phyloP scores from a whole-genome alignment of 2,797 vertebrate genomes.

The Dendrocincla tyrannina region DNA sequence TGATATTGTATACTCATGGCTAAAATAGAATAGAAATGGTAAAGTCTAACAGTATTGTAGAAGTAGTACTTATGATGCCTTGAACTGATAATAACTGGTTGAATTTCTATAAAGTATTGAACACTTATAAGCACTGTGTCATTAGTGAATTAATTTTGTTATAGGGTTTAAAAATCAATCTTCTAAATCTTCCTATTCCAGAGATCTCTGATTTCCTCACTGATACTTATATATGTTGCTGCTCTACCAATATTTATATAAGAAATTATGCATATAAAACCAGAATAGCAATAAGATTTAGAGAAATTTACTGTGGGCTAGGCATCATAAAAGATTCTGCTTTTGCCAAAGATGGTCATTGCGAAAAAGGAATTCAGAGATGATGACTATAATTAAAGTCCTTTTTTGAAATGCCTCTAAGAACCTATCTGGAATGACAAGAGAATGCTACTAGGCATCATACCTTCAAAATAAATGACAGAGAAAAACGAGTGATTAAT shows the following conservation, averaged over 20 bases:
- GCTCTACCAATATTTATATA: neutral
- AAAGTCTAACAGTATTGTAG: neutral
- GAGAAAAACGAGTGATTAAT: neutral
- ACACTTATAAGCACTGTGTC: neutral
- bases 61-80: neutral
- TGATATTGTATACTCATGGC: neutral
- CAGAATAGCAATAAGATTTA: neutral
- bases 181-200: neutral
- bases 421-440: neutral
- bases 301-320: neutral
- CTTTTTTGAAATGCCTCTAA: neutral
- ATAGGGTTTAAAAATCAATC: neutral
- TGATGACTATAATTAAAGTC: neutral
- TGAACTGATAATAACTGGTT: neutral
- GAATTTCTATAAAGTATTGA: neutral
- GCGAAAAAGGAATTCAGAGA: neutral
- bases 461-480: neutral
- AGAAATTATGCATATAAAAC: neutral
- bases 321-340: neutral
- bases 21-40: neutral
- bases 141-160: neutral
- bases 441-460: neutral
- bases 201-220: neutral
- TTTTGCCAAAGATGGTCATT: neutral
- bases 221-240: neutral